Percentiles rank a stretch among this genome's conserved stretches.
These are phyloP conservation scores for Phortica variegata DNA, from an alignment of 1,140 invertebrate genomes.

Conservation along the genomic window DNA sequence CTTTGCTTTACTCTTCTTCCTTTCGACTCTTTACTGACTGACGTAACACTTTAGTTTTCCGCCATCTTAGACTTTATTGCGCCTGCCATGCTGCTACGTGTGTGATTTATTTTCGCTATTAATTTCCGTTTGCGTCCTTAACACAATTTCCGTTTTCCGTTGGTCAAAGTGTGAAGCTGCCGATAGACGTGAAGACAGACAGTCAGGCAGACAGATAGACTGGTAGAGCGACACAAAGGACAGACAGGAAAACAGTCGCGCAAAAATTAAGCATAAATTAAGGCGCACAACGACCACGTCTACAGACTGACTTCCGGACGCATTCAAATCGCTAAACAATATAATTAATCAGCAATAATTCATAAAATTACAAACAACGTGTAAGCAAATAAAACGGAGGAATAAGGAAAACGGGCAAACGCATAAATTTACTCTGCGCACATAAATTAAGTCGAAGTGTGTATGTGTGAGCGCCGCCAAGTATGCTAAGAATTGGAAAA, in stretches of 20 bases:
- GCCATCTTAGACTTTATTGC: too few relatives aligned
- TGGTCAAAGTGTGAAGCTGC: constrained; percentile 11
- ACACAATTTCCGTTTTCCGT: constrained; percentile 24
- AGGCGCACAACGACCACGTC: background rate
- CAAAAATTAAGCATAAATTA: constrained; percentile 29
- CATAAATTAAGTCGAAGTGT: too few relatives aligned
- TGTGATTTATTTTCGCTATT: constrained; percentile 43
- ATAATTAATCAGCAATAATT: constrained; percentile 39
- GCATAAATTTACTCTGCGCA: too few relatives aligned
- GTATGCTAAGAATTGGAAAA: too few relatives aligned
- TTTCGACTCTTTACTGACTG: too few relatives aligned
- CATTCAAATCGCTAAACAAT: constrained; percentile 23
- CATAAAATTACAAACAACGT: constrained; percentile 33
- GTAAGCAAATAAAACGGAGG: constrained; percentile 9
- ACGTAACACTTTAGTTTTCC: too few relatives aligned
- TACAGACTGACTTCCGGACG: constrained; percentile 3
- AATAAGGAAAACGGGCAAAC: too few relatives aligned
- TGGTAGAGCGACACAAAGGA: too few relatives aligned
- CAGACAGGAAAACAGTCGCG: constrained; percentile 13
- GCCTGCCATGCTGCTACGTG: constrained; percentile 1
- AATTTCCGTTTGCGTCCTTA: constrained; percentile 36
- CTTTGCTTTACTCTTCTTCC: too few relatives aligned
- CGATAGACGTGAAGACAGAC: constrained; percentile 9
- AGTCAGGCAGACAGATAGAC: too few relatives aligned
- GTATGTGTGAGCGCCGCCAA: too few relatives aligned